These are phyloP conservation scores for Drosophila pruinosa DNA, from an alignment of 1,140 invertebrate species.

Conservation along the genomic window DNA sequence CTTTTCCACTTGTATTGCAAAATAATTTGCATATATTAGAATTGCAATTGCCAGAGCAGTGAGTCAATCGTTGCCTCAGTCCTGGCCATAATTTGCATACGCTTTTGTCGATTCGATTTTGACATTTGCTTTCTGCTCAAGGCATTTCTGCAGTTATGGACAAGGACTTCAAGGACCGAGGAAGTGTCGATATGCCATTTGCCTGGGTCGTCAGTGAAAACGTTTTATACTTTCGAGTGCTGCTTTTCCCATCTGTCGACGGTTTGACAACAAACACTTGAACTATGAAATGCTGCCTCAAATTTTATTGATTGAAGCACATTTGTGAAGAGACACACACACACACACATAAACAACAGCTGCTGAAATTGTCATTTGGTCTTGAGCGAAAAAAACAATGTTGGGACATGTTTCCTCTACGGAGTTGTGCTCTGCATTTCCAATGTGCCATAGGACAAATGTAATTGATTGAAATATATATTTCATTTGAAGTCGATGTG, in stretches of 20 bases:
- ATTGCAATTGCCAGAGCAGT: no score
- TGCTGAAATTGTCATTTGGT: constrained; percentile 5
- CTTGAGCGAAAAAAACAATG: neutral
- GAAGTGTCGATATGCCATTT: neutral
- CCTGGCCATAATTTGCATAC: constrained; percentile 24
- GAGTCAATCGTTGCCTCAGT: neutral
- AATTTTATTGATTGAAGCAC: constrained; percentile 32
- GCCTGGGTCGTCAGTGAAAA: neutral
- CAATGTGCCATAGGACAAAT: constrained; percentile 3
- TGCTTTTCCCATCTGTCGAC: neutral
- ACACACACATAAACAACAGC: neutral
- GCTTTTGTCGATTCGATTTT: constrained; percentile 19
- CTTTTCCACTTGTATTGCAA: constrained; percentile 2
- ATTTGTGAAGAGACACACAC: neutral
- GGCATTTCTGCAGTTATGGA: constrained; percentile 21
- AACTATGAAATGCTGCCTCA: constrained; percentile 24
- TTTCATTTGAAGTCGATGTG: neutral
- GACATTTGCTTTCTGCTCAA: constrained; percentile 11
- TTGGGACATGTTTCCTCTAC: neutral
- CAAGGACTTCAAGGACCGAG: neutral
- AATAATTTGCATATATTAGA: neutral
- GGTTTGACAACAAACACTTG: neutral
- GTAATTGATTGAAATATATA: constrained; percentile 5
- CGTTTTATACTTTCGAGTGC: constrained; percentile 8
- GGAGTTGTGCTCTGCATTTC: constrained; percentile 10